phyloP scores from a whole-genome alignment of 2,888 invertebrate species.

The Dryomyza anilis region DNA sequence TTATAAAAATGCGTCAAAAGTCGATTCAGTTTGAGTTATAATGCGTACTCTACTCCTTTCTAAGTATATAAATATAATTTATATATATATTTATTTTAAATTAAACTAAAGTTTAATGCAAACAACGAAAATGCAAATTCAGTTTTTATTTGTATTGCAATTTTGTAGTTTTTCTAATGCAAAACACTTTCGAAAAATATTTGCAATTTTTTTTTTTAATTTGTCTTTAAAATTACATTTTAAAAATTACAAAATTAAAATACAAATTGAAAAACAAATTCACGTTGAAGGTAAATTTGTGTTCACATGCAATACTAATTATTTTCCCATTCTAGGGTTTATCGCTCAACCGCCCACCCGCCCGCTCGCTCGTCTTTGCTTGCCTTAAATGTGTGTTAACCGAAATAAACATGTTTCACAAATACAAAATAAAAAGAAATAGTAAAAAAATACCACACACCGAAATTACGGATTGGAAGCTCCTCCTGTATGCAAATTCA shows the following conservation, averaged over 20 bases:
- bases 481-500: constrained; percentile 22
- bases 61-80: constrained; percentile 24
- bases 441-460: constrained; percentile 5
- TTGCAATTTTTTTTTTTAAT: too few relatives aligned
- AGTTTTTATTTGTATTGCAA: constrained; percentile 8
- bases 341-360: too few relatives aligned
- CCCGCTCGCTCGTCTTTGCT: constrained; percentile 35
- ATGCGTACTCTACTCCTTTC: too few relatives aligned
- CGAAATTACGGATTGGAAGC: constrained; percentile 22
- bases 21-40: constrained; percentile 4
- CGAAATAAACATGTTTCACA: too few relatives aligned
- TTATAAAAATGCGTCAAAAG: constrained; percentile 19
- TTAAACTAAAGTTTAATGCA: not conserved
- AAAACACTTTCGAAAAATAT: not conserved
- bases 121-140: too few relatives aligned
- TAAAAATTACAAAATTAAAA: constrained; percentile 17
- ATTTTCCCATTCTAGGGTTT: constrained; percentile 42
- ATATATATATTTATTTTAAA: constrained; percentile 5
- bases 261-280: constrained; percentile 1
- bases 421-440: too few relatives aligned
- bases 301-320: constrained; percentile 35
- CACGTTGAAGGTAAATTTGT: constrained; percentile 30
- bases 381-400: too few relatives aligned
- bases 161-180: constrained; percentile 24
- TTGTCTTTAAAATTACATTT: not conserved